Percentiles rank a stretch among this genome's conserved stretches.
These are phyloP conservation scores for Rapana venosa DNA, from an alignment of 2,888 invertebrate genomes.

Conservation along the genomic window DNA sequence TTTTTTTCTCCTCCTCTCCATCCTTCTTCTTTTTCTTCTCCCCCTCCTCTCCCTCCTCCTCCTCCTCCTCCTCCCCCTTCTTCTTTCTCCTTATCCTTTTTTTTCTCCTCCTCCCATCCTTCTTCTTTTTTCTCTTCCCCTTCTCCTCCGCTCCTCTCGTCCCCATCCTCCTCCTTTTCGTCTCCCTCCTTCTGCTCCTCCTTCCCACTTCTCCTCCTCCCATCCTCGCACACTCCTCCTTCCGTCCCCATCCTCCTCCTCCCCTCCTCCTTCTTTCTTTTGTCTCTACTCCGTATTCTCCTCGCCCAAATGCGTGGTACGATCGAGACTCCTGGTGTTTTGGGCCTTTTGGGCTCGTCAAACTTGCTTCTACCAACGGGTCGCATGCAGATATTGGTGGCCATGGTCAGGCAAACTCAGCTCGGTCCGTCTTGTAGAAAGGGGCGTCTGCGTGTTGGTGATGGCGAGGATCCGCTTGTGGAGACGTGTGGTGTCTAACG, in stretches of 20 bases:
- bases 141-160: neutral
- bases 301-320: constrained; percentile 31
- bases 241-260: neutral
- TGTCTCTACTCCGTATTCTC: neutral
- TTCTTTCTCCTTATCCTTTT: neutral
- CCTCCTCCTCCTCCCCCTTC: too few relatives aligned
- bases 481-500: too few relatives aligned
- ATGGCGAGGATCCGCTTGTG: too few relatives aligned
- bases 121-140: neutral
- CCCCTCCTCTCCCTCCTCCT: too few relatives aligned
- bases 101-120: neutral
- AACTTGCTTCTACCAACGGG: constrained; percentile 80
- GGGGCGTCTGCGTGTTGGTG: too few relatives aligned
- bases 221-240: too few relatives aligned
- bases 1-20: neutral
- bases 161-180: too few relatives aligned
- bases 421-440: too few relatives aligned
- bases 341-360: constrained; percentile 78
- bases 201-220: too few relatives aligned
- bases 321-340: constrained; percentile 76
- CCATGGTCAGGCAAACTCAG: constrained; percentile 64
- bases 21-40: too few relatives aligned
- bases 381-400: constrained; percentile 83
- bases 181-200: neutral
- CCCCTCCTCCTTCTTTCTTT: neutral